Conservation (phyloP, 2,113 vertebrate genomes). For the Rhineura floridana region DNA sequence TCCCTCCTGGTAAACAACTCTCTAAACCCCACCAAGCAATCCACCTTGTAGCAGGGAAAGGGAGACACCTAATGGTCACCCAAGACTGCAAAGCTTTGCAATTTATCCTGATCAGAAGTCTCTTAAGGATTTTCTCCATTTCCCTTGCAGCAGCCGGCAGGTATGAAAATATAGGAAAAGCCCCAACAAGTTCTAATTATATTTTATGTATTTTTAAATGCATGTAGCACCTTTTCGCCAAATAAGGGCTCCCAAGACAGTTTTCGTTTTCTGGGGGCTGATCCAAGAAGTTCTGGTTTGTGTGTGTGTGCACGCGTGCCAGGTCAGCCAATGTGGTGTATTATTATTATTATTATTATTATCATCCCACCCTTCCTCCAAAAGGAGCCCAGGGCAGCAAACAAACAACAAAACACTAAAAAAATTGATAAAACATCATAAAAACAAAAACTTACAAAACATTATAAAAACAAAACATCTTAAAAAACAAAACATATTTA, state of each 20-base stretch:
- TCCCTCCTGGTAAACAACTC: no score
- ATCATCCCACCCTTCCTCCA: no score
- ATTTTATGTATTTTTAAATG: not conserved
- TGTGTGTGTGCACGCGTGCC: not conserved
- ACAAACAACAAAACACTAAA: no score
- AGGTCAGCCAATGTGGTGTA: not conserved
- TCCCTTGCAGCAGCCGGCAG: not conserved
- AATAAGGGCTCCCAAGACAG: not conserved
- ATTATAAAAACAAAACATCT: no score
- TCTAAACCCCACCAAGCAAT: no score
- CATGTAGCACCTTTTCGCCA: not conserved
- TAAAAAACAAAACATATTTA: no score
- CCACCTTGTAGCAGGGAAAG: not conserved
- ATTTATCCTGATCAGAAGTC: not conserved
- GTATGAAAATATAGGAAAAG: not conserved
- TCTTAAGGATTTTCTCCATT: not conserved
- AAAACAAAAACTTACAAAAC: no score
- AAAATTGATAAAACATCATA: no score
- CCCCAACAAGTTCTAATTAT: not conserved
- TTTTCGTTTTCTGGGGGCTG: not conserved
- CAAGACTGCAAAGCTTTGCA: not conserved
- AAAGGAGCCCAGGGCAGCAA: no score
- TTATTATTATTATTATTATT: no score
- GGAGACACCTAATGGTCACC: constrained; percentile 25
- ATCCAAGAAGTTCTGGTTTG: not conserved